Conservation (phyloP, 2,797 vertebrate species). For the Serranus cabrilla region DNA sequence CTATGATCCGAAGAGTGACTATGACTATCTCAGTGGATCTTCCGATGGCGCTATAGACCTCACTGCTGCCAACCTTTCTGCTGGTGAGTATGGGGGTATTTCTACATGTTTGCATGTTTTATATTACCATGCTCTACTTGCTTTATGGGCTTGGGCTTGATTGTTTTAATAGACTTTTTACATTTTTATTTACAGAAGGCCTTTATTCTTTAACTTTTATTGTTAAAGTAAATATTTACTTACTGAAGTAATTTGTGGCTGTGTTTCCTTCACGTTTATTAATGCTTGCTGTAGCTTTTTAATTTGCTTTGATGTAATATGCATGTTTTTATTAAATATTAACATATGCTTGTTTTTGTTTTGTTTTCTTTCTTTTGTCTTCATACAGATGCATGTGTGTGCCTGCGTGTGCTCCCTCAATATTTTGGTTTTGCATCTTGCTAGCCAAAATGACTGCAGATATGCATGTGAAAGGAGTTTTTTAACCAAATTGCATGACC, state of each 20-base stretch:
- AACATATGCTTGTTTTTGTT: slow-evolving; percentile 79
- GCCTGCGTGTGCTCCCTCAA: slow-evolving; percentile 94
- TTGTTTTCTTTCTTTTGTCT: slow-evolving; percentile 84
- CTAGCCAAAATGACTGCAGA: slow-evolving; percentile 88
- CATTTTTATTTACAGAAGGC: slow-evolving; percentile 5
- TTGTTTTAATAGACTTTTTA: slow-evolving; percentile 55
- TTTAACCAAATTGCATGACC: slow-evolving; percentile 83
- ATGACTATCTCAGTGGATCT: slow-evolving; percentile 89
- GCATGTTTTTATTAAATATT: slow-evolving; percentile 77
- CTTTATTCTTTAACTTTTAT: not conserved
- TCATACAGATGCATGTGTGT: slow-evolving; percentile 94
- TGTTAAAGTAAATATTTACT: not conserved
- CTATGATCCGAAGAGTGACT: slow-evolving; percentile 92
- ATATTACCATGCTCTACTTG: slow-evolving; percentile 72
- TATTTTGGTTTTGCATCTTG: slow-evolving; percentile 92
- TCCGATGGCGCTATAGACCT: slow-evolving; percentile 95
- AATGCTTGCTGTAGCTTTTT: not conserved
- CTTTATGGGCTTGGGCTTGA: slow-evolving; percentile 26
- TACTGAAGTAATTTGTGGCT: slow-evolving; percentile 31
- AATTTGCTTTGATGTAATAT: slow-evolving; percentile 70
- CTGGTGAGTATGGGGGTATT: slow-evolving; percentile 91
- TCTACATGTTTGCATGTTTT: slow-evolving; percentile 62
- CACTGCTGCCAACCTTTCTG: slow-evolving; percentile 92
- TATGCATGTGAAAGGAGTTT: slow-evolving; percentile 89
- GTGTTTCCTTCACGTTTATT: slow-evolving; percentile 26